These are phyloP conservation scores for Eristalis arbustorum DNA, from an alignment of 2,888 invertebrate species.

Conservation along the genomic window DNA sequence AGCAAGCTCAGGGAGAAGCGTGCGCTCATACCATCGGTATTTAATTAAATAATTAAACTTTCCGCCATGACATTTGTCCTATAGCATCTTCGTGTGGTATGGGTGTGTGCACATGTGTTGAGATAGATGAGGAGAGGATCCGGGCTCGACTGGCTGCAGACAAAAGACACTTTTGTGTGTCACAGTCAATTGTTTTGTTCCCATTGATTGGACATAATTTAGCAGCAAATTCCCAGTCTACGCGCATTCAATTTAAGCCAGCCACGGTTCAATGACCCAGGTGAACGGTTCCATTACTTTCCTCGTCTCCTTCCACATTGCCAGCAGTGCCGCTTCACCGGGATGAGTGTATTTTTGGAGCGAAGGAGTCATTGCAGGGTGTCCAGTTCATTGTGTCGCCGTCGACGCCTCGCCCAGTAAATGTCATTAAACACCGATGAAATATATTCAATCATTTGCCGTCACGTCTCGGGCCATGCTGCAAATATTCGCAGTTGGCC, in stretches of 20 bases:
- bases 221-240: conserved; percentile 44
- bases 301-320: background rate
- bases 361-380: conserved; percentile 46
- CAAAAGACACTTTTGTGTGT: conserved; percentile 53
- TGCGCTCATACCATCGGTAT: conserved; percentile 60
- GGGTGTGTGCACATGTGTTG: background rate
- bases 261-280: conserved; percentile 62
- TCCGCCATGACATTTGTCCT: conserved; percentile 65
- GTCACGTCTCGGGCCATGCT: conserved; percentile 22
- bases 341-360: conserved; percentile 54
- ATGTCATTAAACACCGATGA: background rate
- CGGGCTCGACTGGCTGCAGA: conserved; percentile 36
- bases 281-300: conserved; percentile 46
- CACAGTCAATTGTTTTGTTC: conserved; percentile 71
- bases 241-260: conserved; percentile 49
- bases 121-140: conserved; percentile 65
- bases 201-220: conserved; percentile 69
- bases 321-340: background rate
- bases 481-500: conserved; percentile 26
- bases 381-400: conserved; percentile 48
- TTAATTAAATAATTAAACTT: conserved; percentile 70
- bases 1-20: conserved; percentile 18
- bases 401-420: background rate
- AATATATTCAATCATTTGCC: conserved; percentile 3
- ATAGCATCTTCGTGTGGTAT: background rate